phyloP scores from a whole-genome alignment of 2,888 invertebrate genomes.

The Nowickia ferox region DNA sequence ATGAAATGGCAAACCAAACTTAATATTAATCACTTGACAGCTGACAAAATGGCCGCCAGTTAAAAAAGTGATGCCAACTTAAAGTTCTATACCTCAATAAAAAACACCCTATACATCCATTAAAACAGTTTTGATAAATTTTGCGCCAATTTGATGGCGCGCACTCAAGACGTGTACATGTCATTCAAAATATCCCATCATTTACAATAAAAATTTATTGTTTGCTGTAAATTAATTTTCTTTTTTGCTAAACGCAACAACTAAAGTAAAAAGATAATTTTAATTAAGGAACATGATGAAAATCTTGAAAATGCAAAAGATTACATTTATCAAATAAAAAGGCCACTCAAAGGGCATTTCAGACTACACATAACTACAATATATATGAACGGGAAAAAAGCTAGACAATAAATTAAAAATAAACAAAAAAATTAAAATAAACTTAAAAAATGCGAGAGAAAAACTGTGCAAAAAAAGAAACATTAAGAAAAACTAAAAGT shows the following conservation, averaged over 20 bases:
- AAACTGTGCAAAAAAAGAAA: constrained; percentile 31
- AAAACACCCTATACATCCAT: background rate
- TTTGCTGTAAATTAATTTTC: background rate
- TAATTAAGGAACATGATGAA: constrained; percentile 46
- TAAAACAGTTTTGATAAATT: background rate
- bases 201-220: background rate
- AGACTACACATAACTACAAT: constrained; percentile 13
- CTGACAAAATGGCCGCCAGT: no score
- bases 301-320: constrained; percentile 54
- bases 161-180: background rate
- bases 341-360: constrained; percentile 64
- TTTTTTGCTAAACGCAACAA: background rate
- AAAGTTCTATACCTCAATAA: no score
- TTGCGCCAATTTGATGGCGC: constrained; percentile 19
- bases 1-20: no score
- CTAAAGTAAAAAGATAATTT: constrained; percentile 10
- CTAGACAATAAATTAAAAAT: constrained; percentile 41
- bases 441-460: no score
- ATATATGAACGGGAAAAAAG: background rate
- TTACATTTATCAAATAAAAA: constrained; percentile 52
- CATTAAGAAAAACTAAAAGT: constrained; percentile 14
- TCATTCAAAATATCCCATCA: background rate
- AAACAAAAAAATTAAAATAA: constrained; percentile 33
- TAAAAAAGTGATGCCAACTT: no score
- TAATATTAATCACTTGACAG: no score